These are phyloP conservation scores for Drosophila tropicalis DNA, from an alignment of 1,140 invertebrate species.

Conservation along the genomic window DNA sequence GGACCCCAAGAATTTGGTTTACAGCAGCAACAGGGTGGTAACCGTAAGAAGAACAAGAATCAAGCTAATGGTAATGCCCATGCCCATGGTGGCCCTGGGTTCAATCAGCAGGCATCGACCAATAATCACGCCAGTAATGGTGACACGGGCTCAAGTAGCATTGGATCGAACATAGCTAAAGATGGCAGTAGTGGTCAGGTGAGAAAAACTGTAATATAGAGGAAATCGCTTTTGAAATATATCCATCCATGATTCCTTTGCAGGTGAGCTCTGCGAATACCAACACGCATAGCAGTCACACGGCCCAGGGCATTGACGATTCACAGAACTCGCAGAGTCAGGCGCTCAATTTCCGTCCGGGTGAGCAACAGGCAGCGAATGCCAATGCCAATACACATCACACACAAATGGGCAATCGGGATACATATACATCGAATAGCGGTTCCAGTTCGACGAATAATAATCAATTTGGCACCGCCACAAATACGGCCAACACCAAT, in stretches of 20 bases:
- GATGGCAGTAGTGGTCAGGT: slow-evolving; percentile 78
- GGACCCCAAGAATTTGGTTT: neutral
- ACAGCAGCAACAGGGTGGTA: slow-evolving; percentile 23
- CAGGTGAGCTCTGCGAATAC: slow-evolving; percentile 76
- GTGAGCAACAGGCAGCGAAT: slow-evolving; percentile 68
- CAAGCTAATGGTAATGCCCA: slow-evolving; percentile 59
- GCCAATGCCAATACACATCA: slow-evolving; percentile 72
- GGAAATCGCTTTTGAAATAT: neutral
- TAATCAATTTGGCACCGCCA: slow-evolving; percentile 62
- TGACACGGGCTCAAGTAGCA: slow-evolving; percentile 69
- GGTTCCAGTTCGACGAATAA: slow-evolving; percentile 68
- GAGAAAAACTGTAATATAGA: slow-evolving; percentile 11
- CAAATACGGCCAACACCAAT: slow-evolving; percentile 74
- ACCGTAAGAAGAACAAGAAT: slow-evolving; percentile 29
- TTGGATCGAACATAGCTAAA: slow-evolving; percentile 70
- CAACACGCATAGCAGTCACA: slow-evolving; percentile 47
- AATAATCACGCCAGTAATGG: slow-evolving; percentile 67
- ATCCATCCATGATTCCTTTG: neutral
- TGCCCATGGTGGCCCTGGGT: slow-evolving; percentile 60
- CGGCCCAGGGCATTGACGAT: slow-evolving; percentile 36
- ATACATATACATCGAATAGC: slow-evolving; percentile 63
- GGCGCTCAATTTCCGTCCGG: slow-evolving; percentile 61
- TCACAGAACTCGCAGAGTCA: slow-evolving; percentile 72
- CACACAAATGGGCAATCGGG: slow-evolving; percentile 40
- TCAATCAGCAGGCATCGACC: slow-evolving; percentile 77